Evolutionary conservation across 2,113 vertebrate species (phyloP).

Genomic region (Podarcis cretensis): DNA sequence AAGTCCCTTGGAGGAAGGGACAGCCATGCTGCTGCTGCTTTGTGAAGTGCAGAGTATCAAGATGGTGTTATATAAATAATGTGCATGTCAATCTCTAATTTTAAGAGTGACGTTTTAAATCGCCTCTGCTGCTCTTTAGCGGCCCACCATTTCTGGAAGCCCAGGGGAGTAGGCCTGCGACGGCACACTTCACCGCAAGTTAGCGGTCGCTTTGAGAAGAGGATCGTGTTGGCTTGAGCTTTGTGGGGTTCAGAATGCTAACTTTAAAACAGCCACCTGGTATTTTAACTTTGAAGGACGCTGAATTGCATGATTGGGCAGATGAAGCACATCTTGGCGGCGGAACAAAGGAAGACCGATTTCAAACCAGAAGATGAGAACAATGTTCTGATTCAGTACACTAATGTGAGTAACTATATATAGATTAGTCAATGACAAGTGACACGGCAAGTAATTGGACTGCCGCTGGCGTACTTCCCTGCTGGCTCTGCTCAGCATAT

Average conservation of each 20-base stretch:
- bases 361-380: slow-evolving; percentile 99
- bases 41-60: too few species aligned
- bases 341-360: slow-evolving; percentile 98
- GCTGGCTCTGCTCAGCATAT: not conserved
- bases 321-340: slow-evolving; percentile 95
- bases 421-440: not conserved
- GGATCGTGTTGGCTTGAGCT: not conserved
- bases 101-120: not conserved
- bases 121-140: not conserved
- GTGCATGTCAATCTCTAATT: too few species aligned
- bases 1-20: too few species aligned
- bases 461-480: not conserved
- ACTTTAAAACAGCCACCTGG: slow-evolving; percentile 27
- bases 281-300: slow-evolving; percentile 83
- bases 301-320: slow-evolving; percentile 98
- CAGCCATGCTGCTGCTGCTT: too few species aligned
- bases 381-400: slow-evolving; percentile 97
- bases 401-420: slow-evolving; percentile 84
- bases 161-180: not conserved
- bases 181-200: not conserved
- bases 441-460: not conserved
- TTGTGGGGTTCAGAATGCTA: not conserved
- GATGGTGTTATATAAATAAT: not conserved
- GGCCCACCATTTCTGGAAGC: not conserved
- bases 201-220: not conserved